phyloP scores from a whole-genome alignment of 2,113 vertebrate species.

The Hylia prasina region DNA sequence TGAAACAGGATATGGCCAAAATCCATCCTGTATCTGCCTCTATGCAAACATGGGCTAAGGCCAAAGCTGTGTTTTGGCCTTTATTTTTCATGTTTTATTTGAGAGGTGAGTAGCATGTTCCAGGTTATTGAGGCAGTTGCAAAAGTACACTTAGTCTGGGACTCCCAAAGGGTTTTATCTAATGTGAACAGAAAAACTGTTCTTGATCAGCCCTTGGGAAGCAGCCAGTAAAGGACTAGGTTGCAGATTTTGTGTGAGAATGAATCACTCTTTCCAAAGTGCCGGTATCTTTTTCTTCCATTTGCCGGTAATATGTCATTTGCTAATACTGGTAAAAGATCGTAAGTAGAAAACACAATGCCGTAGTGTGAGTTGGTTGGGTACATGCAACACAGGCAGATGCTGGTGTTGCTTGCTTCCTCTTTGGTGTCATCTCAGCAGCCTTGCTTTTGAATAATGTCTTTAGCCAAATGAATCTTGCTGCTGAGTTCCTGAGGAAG shows the following conservation, averaged over 20 bases:
- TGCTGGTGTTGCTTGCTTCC: not conserved
- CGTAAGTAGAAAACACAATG: accelerated
- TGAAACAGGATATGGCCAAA: not conserved
- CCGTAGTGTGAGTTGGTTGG: accelerated
- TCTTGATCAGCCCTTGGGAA: not conserved
- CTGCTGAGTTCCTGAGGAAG: not conserved
- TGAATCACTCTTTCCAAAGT: not conserved
- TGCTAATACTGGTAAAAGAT: not conserved
- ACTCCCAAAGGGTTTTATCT: not conserved
- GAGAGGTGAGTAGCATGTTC: accelerated
- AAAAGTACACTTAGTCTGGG: not conserved
- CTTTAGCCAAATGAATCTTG: not conserved
- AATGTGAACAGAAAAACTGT: not conserved
- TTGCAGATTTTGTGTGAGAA: not conserved
- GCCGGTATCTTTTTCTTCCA: not conserved
- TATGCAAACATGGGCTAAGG: not conserved
- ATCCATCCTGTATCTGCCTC: not conserved
- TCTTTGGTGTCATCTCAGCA: not conserved
- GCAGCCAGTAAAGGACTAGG: not conserved
- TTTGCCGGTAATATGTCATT: not conserved
- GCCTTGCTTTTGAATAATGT: accelerated
- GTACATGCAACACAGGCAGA: not conserved
- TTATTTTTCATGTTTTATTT: not conserved
- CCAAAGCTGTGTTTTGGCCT: not conserved
- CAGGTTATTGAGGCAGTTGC: not conserved